These are phyloP conservation scores for Brachycybe producta DNA, from an alignment of 2,888 invertebrate genomes.

Conservation along the genomic window DNA sequence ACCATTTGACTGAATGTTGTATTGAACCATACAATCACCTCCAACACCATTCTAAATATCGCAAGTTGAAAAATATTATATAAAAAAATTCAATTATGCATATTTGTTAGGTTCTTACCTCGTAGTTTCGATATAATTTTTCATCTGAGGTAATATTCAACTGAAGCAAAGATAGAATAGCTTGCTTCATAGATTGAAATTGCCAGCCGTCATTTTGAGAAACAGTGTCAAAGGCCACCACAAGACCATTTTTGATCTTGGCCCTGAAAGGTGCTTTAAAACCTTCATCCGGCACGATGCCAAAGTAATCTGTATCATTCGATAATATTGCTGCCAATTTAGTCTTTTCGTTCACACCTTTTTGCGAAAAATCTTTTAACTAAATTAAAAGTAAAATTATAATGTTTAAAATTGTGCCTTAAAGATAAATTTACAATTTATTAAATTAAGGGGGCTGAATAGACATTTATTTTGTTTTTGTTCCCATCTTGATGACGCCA, in stretches of 20 bases:
- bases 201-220: slow-evolving; percentile 15
- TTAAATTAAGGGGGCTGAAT: too few relatives aligned
- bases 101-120: slow-evolving; percentile 9
- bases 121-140: slow-evolving; percentile 14
- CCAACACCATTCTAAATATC: slow-evolving; percentile 18
- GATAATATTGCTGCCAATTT: background rate
- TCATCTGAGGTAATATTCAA: slow-evolving; percentile 9
- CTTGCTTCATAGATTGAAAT: too few relatives aligned
- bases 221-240: slow-evolving; percentile 13
- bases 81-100: background rate
- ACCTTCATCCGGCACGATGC: slow-evolving; percentile 4
- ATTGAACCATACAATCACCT: slow-evolving; percentile 18
- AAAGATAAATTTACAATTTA: too few relatives aligned
- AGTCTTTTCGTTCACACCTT: slow-evolving; percentile 9
- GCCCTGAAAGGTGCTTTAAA: slow-evolving; percentile 11
- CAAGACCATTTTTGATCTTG: slow-evolving; percentile 11
- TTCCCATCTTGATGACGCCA: too few relatives aligned
- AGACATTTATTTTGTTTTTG: too few relatives aligned
- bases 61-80: too few relatives aligned
- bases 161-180: slow-evolving; percentile 13
- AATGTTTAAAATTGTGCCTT: too few relatives aligned
- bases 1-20: slow-evolving; percentile 12
- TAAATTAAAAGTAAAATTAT: too few relatives aligned
- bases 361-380: too few relatives aligned
- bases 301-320: slow-evolving; percentile 2